Evolutionary conservation across 2,888 invertebrate species (phyloP), one percentile per base, ranked within the genome.

Genomic region (Augochlorella aurata): DNA sequence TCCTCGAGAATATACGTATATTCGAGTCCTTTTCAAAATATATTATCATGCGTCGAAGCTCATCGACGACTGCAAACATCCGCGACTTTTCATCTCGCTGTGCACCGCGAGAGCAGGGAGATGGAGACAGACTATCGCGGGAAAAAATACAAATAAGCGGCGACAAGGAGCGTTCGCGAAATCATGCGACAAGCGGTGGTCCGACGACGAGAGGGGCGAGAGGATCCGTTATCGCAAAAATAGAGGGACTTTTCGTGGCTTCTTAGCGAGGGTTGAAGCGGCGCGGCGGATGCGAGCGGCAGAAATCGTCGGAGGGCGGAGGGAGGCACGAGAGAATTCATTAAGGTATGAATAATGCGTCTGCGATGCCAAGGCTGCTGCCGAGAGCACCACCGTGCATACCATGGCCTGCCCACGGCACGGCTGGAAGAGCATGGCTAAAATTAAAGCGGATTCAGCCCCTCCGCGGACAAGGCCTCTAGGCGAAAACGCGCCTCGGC

Each of bases 341-440:
- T 92, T 92, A 93, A 91, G 92, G 91, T 93, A 93, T 92, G 93
- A 93, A 92, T 93, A 93, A 92, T 91, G 92, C 92, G 92, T 92
- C 92, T 92, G 92, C 92, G 92, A 92, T 92, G 92, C 92, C 92
- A 92, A 92, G 92, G 92, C 91, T 92, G 91, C 89, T 88, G 89
- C 89, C 88, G 89, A 88, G 90, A 88, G 89, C 87, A 90, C 88
- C 87, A 89, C 90, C 90, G 86, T 90, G 90, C 89, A 91, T 91
- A 90, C 90, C 91, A 89, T 87, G 88, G 91, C 88, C 88, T 90
- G 90, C 84, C 90, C 86, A 88, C 90, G 90, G 90, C 91, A 89
- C 85, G 90, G 89, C 83, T 89, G 86, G 85, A 87, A 86, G 85
- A 89, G 90, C 90, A 87, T 88, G 90, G 90, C 91, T 92, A 92